Base-by-base conservation (phyloP, 2,888 invertebrate genomes). In the Ctena decussata region DNA sequence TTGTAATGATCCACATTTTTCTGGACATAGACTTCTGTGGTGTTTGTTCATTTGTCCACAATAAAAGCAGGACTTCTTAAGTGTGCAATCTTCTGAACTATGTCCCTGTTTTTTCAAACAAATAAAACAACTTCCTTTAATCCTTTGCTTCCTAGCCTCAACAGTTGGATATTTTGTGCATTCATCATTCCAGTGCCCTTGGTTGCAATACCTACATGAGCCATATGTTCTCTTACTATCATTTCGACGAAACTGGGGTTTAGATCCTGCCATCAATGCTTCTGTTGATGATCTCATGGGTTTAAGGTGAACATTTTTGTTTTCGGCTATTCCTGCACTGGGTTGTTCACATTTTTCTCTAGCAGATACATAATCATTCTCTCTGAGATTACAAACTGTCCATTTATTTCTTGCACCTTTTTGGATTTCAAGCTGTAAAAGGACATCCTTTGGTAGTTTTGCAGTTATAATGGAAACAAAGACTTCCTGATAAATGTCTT, bases 401-500 rank as follows among this genome's bases (percentile, higher is more conserved):
- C 49, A 71, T 6, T 71, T 49, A 2, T 21, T 15, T 18, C 72
- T 53, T 37, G 78, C n/a, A 24, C 72, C 78, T 27, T 53, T 77
- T 53, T 49, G 53, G 41, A 57, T 24, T 41, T n/a, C n/a, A 32
- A 73, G 65, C 21, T 80, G 73, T 32, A 27, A 11, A 1, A 78
- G 12, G 12, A 78, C 78, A 35, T 46, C 41, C 5, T 53, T 57
- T 0, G 78, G 46, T 18, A 49, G n/a, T 41, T 78, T 72, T 15
- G 71, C 53, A 32, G 32, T 44, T 37, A 76, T 70, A 8, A 71
- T 49, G n/a, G 75, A 71, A 18, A 76, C 30, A 57, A 70, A 75
- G 30, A 76, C 46, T 24, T 81, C 49, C 35, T 76, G 75, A 3
- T 77, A n/a, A 6, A 57, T 46, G 35, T 77, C 46, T 53, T 60